Percentiles rank a stretch among this genome's conserved stretches.
These are phyloP conservation scores for Myrmophylax atrothorax DNA, from an alignment of 2,113 vertebrate species.

Conservation along the genomic window DNA sequence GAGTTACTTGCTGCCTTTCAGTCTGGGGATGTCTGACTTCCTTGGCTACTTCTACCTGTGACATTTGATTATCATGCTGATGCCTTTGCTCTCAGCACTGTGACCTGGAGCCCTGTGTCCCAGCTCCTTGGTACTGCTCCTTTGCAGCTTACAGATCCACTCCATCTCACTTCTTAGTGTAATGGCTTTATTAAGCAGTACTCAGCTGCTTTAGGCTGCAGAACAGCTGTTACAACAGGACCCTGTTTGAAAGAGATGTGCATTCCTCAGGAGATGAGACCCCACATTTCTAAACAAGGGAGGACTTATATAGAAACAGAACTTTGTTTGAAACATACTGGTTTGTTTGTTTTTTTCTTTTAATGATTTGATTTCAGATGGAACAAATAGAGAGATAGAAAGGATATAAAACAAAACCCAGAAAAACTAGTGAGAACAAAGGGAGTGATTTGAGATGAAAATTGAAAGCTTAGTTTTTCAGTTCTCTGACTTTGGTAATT, in stretches of 20 bases:
- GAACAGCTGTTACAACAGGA: not conserved
- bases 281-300: not conserved
- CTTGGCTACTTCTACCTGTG: not conserved
- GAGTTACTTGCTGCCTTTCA: not conserved
- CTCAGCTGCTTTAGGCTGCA: not conserved
- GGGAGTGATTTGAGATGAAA: not conserved
- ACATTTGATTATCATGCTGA: not conserved
- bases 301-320: not conserved
- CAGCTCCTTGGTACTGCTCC: not conserved
- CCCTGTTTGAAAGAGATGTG: not conserved
- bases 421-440: not conserved
- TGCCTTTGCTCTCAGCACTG: not conserved
- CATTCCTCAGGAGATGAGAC: not conserved
- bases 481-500: conserved; percentile 8
- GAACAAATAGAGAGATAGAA: not conserved
- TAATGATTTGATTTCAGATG: not conserved
- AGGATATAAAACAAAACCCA: not conserved
- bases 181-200: not conserved
- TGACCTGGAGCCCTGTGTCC: not conserved
- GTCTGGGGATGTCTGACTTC: not conserved
- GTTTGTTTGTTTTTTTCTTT: not conserved
- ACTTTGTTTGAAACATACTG: not conserved
- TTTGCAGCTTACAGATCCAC: not conserved
- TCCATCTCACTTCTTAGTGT: not conserved
- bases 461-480: not conserved